Evolutionary conservation across 2,888 invertebrate species (phyloP).

Genomic region (Conistra vaccinii): DNA sequence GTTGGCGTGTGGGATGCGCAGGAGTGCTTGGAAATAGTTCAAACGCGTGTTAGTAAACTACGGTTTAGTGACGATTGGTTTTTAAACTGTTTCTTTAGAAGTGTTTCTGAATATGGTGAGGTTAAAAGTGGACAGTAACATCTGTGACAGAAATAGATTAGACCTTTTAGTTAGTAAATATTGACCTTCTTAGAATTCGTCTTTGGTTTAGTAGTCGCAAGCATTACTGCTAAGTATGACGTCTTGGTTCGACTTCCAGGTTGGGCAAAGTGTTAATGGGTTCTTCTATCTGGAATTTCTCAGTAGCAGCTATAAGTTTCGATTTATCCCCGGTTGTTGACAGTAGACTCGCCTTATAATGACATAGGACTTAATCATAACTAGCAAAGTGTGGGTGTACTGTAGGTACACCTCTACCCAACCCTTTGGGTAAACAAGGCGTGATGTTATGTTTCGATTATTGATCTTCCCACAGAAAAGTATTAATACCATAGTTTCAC

Average conservation of each 20-base stretch:
- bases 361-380: too few relatives aligned
- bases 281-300: too few relatives aligned
- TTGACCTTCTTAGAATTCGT: background rate
- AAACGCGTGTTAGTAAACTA: slow-evolving; percentile 39
- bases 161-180: slow-evolving; percentile 1
- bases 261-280: background rate
- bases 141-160: slow-evolving; percentile 21
- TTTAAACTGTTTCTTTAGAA: slow-evolving; percentile 44
- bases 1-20: slow-evolving; percentile 48
- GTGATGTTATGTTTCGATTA: too few relatives aligned
- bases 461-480: too few relatives aligned
- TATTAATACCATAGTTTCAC: too few relatives aligned
- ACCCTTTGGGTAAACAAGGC: too few relatives aligned
- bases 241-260: background rate
- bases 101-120: background rate
- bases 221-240: background rate
- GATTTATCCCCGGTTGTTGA: too few relatives aligned
- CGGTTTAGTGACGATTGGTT: slow-evolving; percentile 39
- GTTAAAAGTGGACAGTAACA: background rate
- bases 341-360: too few relatives aligned
- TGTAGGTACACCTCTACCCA: too few relatives aligned
- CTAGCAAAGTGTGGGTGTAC: too few relatives aligned
- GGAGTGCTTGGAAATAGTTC: slow-evolving; percentile 53
- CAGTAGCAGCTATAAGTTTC: too few relatives aligned
- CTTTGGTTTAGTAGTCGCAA: background rate